Conservation (phyloP, 2,113 vertebrate genomes). For the Perca fluviatilis region DNA sequence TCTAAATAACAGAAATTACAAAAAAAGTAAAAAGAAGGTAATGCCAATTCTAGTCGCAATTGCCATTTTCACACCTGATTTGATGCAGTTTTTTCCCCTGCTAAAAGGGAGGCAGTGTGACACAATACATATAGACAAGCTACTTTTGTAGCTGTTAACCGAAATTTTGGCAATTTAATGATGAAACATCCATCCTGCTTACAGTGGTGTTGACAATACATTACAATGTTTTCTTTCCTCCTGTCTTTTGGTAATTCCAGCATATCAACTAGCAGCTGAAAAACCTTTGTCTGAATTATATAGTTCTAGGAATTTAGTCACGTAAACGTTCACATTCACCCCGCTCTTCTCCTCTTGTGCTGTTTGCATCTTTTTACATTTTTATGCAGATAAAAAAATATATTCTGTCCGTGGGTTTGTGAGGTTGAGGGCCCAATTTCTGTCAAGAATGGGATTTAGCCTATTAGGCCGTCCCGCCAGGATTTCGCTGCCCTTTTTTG, state of each 20-base stretch:
- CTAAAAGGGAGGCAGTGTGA: background rate
- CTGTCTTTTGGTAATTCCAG: background rate
- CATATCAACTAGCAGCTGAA: background rate
- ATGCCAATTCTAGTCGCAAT: background rate
- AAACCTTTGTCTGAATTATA: background rate
- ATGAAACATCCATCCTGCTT: background rate
- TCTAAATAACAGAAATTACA: slow-evolving; percentile 1
- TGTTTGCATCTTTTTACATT: background rate
- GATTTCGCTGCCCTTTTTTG: too few relatives aligned
- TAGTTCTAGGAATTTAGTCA: background rate
- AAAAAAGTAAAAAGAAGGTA: background rate
- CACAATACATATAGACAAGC: background rate
- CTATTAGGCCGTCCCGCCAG: too few relatives aligned
- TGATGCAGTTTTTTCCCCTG: background rate
- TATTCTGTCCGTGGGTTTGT: background rate
- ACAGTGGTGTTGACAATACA: slow-evolving; percentile 3
- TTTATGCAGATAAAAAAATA: background rate
- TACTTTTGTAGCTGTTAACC: background rate
- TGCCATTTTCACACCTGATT: background rate
- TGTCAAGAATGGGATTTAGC: background rate
- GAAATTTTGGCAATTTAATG: background rate
- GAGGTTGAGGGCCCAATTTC: background rate
- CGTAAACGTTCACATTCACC: background rate
- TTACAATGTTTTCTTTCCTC: background rate
- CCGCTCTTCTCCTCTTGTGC: background rate